Evolutionary conservation across 2,888 invertebrate genomes (phyloP).

Genomic region (Odiellus spinosus): DNA sequence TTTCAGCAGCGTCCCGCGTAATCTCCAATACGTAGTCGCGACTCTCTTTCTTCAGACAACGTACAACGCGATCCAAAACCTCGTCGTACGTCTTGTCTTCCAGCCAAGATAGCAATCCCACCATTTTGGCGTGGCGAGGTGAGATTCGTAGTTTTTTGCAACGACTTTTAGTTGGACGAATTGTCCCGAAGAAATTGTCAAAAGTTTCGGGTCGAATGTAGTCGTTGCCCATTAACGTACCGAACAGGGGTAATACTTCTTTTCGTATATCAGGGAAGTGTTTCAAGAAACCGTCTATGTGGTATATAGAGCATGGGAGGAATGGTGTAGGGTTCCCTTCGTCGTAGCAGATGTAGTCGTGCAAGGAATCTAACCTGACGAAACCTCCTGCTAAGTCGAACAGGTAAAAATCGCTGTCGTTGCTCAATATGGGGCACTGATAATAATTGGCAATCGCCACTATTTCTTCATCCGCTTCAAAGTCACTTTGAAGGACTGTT

Average conservation of each 20-base stretch:
- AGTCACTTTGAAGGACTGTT: slow-evolving; percentile 53
- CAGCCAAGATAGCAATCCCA: slow-evolving; percentile 57
- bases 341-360: slow-evolving; percentile 6
- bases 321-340: slow-evolving; percentile 22
- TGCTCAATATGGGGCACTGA: slow-evolving; percentile 71
- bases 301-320: slow-evolving; percentile 53
- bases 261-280: slow-evolving; percentile 48
- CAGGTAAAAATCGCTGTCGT: slow-evolving; percentile 87
- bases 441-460: slow-evolving; percentile 61
- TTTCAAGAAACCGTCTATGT: slow-evolving; percentile 48
- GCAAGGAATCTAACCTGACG: slow-evolving; percentile 45
- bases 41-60: slow-evolving; percentile 40
- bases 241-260: slow-evolving; percentile 56
- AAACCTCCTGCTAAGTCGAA: slow-evolving; percentile 54
- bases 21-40: slow-evolving; percentile 39
- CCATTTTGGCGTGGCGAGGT: slow-evolving; percentile 50
- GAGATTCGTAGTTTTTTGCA: slow-evolving; percentile 29
- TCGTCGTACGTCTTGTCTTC: slow-evolving; percentile 49
- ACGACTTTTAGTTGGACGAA: slow-evolving; percentile 8
- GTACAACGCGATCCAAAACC: slow-evolving; percentile 45
- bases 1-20: slow-evolving; percentile 45
- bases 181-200: slow-evolving; percentile 8
- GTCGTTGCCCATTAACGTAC: slow-evolving; percentile 76
- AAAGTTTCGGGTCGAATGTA: slow-evolving; percentile 42
- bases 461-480: slow-evolving; percentile 78